Percentiles rank a stretch among this genome's conserved stretches.
These are phyloP conservation scores for Cantharis nigra DNA, from an alignment of 2,888 invertebrate species.

Conservation along the genomic window DNA sequence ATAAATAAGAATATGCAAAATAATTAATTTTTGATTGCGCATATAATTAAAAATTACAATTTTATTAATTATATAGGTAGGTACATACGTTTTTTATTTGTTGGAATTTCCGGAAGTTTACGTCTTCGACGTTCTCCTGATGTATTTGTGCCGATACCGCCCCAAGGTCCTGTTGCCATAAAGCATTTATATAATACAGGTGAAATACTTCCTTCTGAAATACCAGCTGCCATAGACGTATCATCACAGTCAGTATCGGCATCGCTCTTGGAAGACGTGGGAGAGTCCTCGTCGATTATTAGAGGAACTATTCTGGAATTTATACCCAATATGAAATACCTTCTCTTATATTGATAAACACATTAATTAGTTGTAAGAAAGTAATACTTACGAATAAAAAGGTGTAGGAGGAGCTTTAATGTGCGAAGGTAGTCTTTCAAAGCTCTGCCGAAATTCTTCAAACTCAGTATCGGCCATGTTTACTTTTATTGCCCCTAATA, in stretches of 20 bases:
- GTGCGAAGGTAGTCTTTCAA: conserved; percentile 80
- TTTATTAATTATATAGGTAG: background rate
- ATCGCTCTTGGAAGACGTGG: conserved; percentile 77
- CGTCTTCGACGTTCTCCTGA: conserved; percentile 71
- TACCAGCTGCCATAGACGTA: conserved; percentile 26
- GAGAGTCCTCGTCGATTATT: conserved; percentile 79
- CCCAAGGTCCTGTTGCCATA: conserved; percentile 38
- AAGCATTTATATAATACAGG: conserved; percentile 25
- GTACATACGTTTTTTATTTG: conserved; percentile 81
- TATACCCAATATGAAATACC: background rate
- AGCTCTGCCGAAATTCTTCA: conserved; percentile 88
- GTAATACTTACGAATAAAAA: conserved; percentile 83
- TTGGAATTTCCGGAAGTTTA: conserved; percentile 88
- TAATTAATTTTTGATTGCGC: background rate
- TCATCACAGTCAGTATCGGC: conserved; percentile 60
- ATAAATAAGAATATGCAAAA: background rate
- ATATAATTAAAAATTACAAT: background rate
- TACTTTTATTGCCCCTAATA: conserved; percentile 47
- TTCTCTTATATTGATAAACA: conserved; percentile 5
- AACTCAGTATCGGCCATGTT: conserved; percentile 93
- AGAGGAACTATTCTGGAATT: conserved; percentile 77
- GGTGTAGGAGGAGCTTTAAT: conserved; percentile 79
- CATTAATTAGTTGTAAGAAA: conserved; percentile 24
- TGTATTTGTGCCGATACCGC: conserved; percentile 33
- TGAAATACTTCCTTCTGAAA: conserved; percentile 23